Evolutionary conservation across 2,113 vertebrate species (phyloP).

Genomic region (Pseudopipra pipra): DNA sequence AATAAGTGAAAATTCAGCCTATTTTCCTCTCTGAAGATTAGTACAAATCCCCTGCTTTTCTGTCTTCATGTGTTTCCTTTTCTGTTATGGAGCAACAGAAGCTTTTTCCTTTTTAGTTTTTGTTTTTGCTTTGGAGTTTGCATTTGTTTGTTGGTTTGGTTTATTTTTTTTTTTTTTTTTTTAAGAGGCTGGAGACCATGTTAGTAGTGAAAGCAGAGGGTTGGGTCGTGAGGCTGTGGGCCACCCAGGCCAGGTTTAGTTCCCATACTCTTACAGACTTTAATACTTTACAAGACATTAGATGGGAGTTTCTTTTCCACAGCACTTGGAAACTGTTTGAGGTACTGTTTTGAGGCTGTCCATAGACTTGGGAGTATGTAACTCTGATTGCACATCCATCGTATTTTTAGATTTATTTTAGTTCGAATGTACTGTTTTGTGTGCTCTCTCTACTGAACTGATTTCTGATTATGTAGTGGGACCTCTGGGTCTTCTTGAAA

Average conservation of each 20-base stretch:
- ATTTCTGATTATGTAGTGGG: not conserved
- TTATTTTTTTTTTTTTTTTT: not conserved
- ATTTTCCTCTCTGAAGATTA: not conserved
- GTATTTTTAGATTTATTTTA: not conserved
- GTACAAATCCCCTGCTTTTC: not conserved
- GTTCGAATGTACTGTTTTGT: not conserved
- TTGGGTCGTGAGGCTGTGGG: not conserved
- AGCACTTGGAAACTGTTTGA: not conserved
- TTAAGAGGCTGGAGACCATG: not conserved
- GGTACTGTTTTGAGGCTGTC: not conserved
- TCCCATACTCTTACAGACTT: not conserved
- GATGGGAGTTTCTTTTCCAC: not conserved
- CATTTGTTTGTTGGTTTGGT: not conserved
- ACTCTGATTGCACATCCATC: not conserved
- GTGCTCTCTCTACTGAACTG: not conserved
- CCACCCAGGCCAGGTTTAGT: not conserved
- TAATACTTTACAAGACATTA: not conserved
- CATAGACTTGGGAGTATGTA: not conserved
- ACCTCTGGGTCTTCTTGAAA: not conserved
- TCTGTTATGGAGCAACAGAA: not conserved
- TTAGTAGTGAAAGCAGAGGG: not conserved
- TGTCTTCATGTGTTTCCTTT: not conserved
- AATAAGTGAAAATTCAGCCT: not conserved
- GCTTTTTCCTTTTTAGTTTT: not conserved
- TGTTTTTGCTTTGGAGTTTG: not conserved